These are phyloP conservation scores for Oppia nitens DNA, from an alignment of 1,140 invertebrate genomes.

Conservation along the genomic window DNA sequence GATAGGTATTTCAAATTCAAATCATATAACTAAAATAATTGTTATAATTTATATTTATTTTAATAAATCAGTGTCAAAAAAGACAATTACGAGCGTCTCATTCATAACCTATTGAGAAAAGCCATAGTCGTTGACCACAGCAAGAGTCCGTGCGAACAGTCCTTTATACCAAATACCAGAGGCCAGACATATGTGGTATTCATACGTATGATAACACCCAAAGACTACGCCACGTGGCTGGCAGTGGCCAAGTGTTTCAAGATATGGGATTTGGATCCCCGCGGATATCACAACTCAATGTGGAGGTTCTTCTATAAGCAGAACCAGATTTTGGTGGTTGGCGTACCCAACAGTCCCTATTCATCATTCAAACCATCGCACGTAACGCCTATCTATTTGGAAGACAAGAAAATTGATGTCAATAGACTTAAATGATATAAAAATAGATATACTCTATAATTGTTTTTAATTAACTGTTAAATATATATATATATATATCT, in stretches of 20 bases:
- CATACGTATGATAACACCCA: slow-evolving; percentile 39
- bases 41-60: not conserved
- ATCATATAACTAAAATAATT: not conserved
- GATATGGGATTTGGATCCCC: slow-evolving; percentile 46
- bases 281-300: slow-evolving; percentile 44
- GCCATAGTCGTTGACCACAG: slow-evolving; percentile 38
- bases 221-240: slow-evolving; percentile 42
- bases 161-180: slow-evolving; percentile 29
- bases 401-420: not conserved
- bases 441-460: too few species aligned
- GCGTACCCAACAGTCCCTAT: slow-evolving; percentile 40
- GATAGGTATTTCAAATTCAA: slow-evolving; percentile 31
- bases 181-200: slow-evolving; percentile 36
- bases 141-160: slow-evolving; percentile 35
- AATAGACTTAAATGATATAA: not conserved
- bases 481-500: too few species aligned
- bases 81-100: slow-evolving; percentile 38
- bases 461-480: too few species aligned
- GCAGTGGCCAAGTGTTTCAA: slow-evolving; percentile 45
- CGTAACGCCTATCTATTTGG: slow-evolving; percentile 2
- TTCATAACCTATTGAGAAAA: slow-evolving; percentile 32
- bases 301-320: slow-evolving; percentile 40
- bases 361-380: slow-evolving; percentile 21
- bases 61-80: slow-evolving; percentile 34
- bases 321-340: slow-evolving; percentile 38